Conservation (phyloP, 2,888 invertebrate species). For the Tridacna gigas region DNA sequence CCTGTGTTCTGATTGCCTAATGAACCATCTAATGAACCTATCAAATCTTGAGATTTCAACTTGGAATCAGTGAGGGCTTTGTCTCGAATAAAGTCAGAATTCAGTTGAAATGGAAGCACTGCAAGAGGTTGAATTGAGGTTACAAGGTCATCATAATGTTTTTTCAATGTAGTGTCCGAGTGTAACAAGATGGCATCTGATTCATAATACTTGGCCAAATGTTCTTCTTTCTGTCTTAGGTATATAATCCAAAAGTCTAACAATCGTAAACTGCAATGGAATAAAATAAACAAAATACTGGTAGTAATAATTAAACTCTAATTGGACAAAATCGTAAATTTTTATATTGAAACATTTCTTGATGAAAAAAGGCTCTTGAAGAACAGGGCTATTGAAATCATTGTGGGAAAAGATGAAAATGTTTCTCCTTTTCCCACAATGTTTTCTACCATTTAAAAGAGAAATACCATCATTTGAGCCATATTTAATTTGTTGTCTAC, state of each 20-base stretch:
- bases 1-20: conserved; percentile 55
- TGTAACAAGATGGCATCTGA: conserved; percentile 90
- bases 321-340: too few relatives aligned
- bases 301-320: too few relatives aligned
- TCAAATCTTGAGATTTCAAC: conserved; percentile 56
- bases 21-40: conserved; percentile 50
- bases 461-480: too few relatives aligned
- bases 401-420: too few relatives aligned
- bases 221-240: conserved; percentile 92
- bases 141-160: conserved; percentile 90
- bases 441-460: too few relatives aligned
- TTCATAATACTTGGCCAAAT: conserved; percentile 92
- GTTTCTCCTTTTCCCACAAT: too few relatives aligned
- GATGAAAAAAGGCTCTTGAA: too few relatives aligned
- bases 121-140: conserved; percentile 92
- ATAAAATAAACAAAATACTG: not conserved
- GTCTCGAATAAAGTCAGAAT: conserved; percentile 83
- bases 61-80: conserved; percentile 61
- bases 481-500: too few relatives aligned
- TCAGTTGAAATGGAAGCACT: conserved; percentile 92
- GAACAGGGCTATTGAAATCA: too few relatives aligned
- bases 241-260: conserved; percentile 96
- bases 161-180: conserved; percentile 87
- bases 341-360: too few relatives aligned
- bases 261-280: conserved; percentile 89